A percentile compares a stretch with the other conserved stretches of the same genome.
Evolutionary conservation across 2,797 vertebrate species (phyloP).

Genomic region (Chiroxiphia lanceolata): DNA sequence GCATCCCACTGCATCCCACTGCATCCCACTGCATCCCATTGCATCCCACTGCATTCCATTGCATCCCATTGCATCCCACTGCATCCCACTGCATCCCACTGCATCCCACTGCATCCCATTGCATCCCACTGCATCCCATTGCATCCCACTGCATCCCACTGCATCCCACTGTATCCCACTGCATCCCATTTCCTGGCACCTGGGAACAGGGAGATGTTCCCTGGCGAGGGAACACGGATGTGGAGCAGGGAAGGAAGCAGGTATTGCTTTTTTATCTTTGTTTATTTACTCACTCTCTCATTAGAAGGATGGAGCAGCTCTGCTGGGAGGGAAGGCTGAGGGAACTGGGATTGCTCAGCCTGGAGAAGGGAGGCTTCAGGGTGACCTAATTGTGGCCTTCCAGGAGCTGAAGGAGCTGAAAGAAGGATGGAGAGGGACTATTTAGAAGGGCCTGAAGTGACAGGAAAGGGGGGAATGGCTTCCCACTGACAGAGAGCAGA

Average conservation of each 20-base stretch:
- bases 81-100: no score
- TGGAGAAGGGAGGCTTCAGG: neutral
- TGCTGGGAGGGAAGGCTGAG: neutral
- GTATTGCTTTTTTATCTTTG: neutral
- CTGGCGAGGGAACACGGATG: neutral
- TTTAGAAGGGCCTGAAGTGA: neutral
- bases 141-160: neutral
- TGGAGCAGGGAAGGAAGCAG: neutral
- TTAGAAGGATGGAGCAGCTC: neutral
- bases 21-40: neutral
- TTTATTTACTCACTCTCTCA: neutral
- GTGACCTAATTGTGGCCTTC: accelerated
- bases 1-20: no score
- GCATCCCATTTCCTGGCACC: neutral
- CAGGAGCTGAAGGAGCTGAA: neutral
- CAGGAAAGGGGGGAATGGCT: neutral
- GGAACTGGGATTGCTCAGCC: neutral
- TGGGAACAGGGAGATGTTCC: neutral
- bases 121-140: no score
- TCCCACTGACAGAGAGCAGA: neutral
- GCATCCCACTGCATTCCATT: no score
- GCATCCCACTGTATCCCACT: no score
- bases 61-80: neutral
- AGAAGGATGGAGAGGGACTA: neutral
- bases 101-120: neutral